Evolutionary conservation across 2,888 invertebrate species (phyloP).

Genomic region (Liposcelis brunnea): DNA sequence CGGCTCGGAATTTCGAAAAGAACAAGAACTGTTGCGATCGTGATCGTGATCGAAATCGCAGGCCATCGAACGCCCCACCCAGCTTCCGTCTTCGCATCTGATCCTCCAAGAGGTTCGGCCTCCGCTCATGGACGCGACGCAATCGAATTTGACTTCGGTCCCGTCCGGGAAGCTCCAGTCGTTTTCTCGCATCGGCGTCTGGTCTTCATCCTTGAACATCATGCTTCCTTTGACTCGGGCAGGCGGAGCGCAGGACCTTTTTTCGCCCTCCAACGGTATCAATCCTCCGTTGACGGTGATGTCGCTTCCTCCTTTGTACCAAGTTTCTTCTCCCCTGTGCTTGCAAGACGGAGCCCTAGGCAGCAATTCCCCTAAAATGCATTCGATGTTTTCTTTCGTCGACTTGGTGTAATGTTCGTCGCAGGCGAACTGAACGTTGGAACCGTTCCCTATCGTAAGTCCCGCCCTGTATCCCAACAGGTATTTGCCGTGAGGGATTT

Average conservation of each 20-base stretch:
- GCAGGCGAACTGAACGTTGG: slow-evolving; percentile 57
- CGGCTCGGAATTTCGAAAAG: slow-evolving; percentile 57
- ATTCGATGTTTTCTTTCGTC: slow-evolving; percentile 36
- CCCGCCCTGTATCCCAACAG: slow-evolving; percentile 62
- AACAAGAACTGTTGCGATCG: slow-evolving; percentile 48
- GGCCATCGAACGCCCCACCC: slow-evolving; percentile 64
- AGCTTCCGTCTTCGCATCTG: slow-evolving; percentile 65
- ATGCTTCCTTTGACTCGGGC: slow-evolving; percentile 56
- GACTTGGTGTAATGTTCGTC: slow-evolving; percentile 29
- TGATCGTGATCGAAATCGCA: slow-evolving; percentile 41
- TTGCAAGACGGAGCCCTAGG: slow-evolving; percentile 37
- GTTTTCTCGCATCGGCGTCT: slow-evolving; percentile 43
- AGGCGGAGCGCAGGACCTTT: slow-evolving; percentile 42
- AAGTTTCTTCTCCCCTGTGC: slow-evolving; percentile 16
- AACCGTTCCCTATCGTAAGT: slow-evolving; percentile 64
- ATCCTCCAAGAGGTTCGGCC: slow-evolving; percentile 74
- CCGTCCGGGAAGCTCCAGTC: slow-evolving; percentile 53
- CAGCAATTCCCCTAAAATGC: slow-evolving; percentile 42
- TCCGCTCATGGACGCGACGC: slow-evolving; percentile 64
- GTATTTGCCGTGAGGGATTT: slow-evolving; percentile 49
- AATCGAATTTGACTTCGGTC: slow-evolving; percentile 67
- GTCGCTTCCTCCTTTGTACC: slow-evolving; percentile 22
- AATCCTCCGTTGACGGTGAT: slow-evolving; percentile 31
- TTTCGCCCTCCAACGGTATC: slow-evolving; percentile 12
- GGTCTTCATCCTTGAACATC: slow-evolving; percentile 42